These are phyloP conservation scores for Paramormyrops kingsleyae DNA, from an alignment of 2,113 vertebrate genomes.

Conservation along the genomic window DNA sequence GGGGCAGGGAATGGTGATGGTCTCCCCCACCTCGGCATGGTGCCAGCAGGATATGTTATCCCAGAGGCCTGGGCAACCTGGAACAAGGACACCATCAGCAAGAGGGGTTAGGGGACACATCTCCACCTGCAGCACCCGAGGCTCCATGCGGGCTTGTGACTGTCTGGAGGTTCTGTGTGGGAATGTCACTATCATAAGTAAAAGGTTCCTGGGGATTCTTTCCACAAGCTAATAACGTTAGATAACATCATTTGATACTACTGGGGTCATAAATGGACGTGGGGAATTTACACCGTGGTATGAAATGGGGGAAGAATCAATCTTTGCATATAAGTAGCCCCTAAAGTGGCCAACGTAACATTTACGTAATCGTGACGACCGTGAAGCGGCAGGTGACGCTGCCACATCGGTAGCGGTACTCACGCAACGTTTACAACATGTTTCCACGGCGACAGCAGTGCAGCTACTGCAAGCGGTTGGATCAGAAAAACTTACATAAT, in stretches of 20 bases:
- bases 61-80: constrained; percentile 67
- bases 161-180: not conserved
- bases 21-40: constrained; percentile 64
- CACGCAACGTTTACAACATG: not conserved
- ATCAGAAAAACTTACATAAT: not conserved
- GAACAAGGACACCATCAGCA: constrained; percentile 17
- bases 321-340: not conserved
- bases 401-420: not conserved
- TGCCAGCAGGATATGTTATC: constrained; percentile 74
- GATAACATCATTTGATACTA: not conserved
- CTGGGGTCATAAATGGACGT: not conserved
- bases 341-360: not conserved
- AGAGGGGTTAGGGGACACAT: not conserved
- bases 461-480: not conserved
- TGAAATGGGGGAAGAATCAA: not conserved
- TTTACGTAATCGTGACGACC: not conserved
- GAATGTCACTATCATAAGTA: not conserved
- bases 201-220: not conserved
- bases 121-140: not conserved
- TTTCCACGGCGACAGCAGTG: not conserved
- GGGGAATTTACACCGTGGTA: not conserved
- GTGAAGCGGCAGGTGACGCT: not conserved
- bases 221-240: not conserved
- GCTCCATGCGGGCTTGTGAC: not conserved
- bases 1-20: constrained; percentile 67